Conservation (phyloP, 1,140 invertebrate species). For the Pristionchus pacificus region DNA sequence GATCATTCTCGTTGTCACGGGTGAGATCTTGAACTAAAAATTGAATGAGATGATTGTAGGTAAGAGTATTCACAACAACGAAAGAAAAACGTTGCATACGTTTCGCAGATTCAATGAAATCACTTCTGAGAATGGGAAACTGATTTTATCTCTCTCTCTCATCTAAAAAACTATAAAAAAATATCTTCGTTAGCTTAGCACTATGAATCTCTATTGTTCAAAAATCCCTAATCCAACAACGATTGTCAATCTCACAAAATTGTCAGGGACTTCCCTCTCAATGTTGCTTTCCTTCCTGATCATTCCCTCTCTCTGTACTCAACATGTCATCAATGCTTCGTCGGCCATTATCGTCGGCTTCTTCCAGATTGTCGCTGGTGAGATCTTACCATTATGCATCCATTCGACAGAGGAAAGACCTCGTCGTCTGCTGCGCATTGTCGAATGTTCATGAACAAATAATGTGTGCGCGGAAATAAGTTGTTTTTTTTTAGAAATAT, state of each 20-base stretch:
- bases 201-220: too few relatives aligned
- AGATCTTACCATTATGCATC: not conserved
- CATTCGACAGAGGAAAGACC: not conserved
- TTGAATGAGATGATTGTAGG: too few relatives aligned
- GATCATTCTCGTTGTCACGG: not conserved
- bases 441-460: not conserved
- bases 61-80: too few relatives aligned
- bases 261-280: constrained; percentile 8
- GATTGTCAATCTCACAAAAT: not conserved
- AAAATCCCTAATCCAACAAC: too few relatives aligned
- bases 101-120: too few relatives aligned
- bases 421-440: not conserved
- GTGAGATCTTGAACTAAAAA: too few relatives aligned
- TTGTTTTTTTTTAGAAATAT: too few relatives aligned
- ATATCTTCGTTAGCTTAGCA: constrained; percentile 2
- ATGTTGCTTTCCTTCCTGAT: constrained; percentile 1
- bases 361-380: constrained; percentile 14
- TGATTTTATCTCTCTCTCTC: too few relatives aligned
- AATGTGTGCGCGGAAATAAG: too few relatives aligned
- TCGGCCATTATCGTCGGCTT: constrained; percentile 11
- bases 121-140: too few relatives aligned
- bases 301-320: constrained; percentile 7
- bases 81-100: too few relatives aligned
- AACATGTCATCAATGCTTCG: not conserved
- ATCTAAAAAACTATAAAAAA: too few relatives aligned